A percentile compares a stretch with the other conserved stretches of the same genome.
Evolutionary conservation across 2,888 invertebrate genomes (phyloP).

Genomic region (Hermaeophaga mercurialis): DNA sequence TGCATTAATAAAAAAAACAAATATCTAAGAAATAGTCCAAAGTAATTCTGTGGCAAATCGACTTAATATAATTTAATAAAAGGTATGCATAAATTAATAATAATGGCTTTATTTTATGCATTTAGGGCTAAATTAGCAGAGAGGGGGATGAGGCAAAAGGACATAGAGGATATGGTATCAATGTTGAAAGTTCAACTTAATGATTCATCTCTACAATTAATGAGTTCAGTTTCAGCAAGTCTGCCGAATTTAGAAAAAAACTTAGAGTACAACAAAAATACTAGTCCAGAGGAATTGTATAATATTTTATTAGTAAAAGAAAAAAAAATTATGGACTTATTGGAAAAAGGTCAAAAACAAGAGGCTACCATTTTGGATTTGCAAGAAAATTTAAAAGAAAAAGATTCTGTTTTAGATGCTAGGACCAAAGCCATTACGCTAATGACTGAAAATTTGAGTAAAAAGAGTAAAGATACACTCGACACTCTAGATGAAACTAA

Average conservation of each 20-base stretch:
- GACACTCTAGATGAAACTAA: constrained; percentile 78
- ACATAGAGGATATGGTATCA: constrained; percentile 61
- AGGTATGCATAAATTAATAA: too few species aligned
- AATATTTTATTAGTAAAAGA: constrained; percentile 65
- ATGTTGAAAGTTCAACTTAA: constrained; percentile 62
- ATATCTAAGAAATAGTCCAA: too few species aligned
- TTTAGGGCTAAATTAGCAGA: constrained; percentile 59
- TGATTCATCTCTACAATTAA: constrained; percentile 56
- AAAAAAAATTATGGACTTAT: constrained; percentile 68
- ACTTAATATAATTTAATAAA: too few species aligned
- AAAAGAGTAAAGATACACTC: constrained; percentile 72
- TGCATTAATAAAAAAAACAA: too few species aligned
- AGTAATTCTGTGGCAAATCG: too few species aligned
- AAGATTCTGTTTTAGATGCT: constrained; percentile 82
- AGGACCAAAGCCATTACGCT: constrained; percentile 78
- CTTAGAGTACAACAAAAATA: constrained; percentile 51
- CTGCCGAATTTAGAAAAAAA: constrained; percentile 47
- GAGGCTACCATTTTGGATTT: constrained; percentile 80
- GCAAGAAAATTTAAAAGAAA: constrained; percentile 81
- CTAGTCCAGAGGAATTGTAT: constrained; percentile 53
- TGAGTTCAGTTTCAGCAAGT: constrained; percentile 48
- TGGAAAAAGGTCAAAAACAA: constrained; percentile 72
- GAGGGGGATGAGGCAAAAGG: constrained; percentile 60
- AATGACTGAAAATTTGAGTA: constrained; percentile 74
- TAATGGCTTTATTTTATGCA: neutral